phyloP scores from a whole-genome alignment of 2,797 vertebrate genomes.

The Tinamus major region DNA sequence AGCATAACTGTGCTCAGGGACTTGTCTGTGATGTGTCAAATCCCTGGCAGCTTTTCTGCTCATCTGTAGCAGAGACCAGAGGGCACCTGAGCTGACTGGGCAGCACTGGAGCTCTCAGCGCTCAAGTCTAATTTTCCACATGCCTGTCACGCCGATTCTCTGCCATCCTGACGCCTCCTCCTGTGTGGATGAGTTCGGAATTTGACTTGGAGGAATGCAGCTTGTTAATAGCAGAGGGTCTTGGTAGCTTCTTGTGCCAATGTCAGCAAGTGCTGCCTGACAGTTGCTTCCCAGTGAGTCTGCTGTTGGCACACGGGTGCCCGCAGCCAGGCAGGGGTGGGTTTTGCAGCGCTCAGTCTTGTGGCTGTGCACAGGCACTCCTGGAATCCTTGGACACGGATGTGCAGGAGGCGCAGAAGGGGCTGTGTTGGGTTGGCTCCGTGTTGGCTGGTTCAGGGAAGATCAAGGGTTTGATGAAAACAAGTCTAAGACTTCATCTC shows the following conservation, averaged over 20 bases:
- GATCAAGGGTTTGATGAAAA: neutral
- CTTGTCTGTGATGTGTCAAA: neutral
- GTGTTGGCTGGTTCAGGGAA: neutral
- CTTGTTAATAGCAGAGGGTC: neutral
- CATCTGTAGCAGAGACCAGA: neutral
- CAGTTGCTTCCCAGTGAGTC: neutral
- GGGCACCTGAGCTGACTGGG: neutral
- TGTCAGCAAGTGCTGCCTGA: neutral
- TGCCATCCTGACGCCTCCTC: neutral
- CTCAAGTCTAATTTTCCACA: neutral
- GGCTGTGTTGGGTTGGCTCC: neutral
- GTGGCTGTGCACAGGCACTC: neutral
- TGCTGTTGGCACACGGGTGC: neutral
- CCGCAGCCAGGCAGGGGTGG: neutral
- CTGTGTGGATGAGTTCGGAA: neutral
- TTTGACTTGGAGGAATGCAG: neutral
- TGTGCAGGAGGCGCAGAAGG: neutral
- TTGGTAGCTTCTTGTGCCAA: neutral
- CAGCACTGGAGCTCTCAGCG: neutral
- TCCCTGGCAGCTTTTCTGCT: neutral
- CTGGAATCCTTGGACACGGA: neutral
- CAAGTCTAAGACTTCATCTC: neutral
- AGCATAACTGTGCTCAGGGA: neutral
- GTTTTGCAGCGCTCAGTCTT: accelerated
- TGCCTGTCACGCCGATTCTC: neutral